Evolutionary conservation across 2,797 vertebrate genomes (phyloP), one percentile per base, ranked within the genome.

Genomic region (Scolopax bukidnonensis): DNA sequence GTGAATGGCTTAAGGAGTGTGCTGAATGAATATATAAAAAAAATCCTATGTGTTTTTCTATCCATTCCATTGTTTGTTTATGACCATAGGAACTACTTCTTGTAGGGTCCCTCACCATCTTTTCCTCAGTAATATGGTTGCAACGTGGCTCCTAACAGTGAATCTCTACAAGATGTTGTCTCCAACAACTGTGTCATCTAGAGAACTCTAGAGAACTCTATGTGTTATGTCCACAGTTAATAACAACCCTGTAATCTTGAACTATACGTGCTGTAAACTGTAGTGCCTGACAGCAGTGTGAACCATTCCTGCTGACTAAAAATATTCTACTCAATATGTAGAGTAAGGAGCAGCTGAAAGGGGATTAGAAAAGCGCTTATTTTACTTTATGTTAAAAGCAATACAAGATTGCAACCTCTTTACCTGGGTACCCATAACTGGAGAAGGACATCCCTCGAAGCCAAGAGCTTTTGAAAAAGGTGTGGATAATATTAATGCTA

Each of bases 281-380:
- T 32, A 54, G 43, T 43, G 41, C 65, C 73, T 89, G 76, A 59
- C 64, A 95, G 81, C 93, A 64, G 74, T 50, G 69, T 77, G 79
- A 96, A 47, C 78, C 71, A 12, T 64, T 87, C 69, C 74, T 85
- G 69, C 59, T 93, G 84, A 80, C 92, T 87, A 67, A 95, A 95
- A 94, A 87, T 91, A 92, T 70, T 90, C 43, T 61, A 9, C 47
- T 63, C 84, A 54, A 61, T 88, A 77, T 57, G 86, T 93, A 73
- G 30, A 79, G 63, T 65, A 80, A 93, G 77, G n/a, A 92, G 19
- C 50, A 24, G 30, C 47, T 68, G 69, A 89, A 94, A 89, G 77
- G 18, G 50, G 30, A 59, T 92, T 86, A 74, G 32, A 86, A 43
- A 93, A 81, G 12, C 38, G 47, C 36, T 56, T 73, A 48, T 90